Conservation (phyloP, 2,113 vertebrate genomes). For the Sorex araneus region DNA sequence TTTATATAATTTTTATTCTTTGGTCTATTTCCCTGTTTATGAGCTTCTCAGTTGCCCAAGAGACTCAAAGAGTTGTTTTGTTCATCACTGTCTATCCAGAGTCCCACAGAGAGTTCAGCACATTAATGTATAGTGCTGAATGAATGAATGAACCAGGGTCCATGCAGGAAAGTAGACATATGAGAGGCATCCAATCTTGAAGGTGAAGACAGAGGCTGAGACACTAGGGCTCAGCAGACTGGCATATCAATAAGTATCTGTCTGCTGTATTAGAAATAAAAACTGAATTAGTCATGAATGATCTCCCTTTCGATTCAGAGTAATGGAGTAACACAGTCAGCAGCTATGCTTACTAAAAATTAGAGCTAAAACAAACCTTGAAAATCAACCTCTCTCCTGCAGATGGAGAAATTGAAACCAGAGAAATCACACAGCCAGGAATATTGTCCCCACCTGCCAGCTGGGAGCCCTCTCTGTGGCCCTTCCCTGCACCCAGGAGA, state of each 20-base stretch:
- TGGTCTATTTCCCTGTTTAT: neutral
- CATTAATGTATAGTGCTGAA: neutral
- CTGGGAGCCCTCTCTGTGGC: neutral
- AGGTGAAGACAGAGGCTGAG: neutral
- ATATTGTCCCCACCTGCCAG: neutral
- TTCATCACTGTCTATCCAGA: neutral
- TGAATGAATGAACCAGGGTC: neutral
- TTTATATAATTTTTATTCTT: neutral
- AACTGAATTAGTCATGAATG: neutral
- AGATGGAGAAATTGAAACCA: conserved; percentile 15
- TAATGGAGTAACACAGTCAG: neutral
- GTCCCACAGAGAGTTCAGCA: neutral
- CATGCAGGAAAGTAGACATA: neutral
- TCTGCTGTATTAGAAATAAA: neutral
- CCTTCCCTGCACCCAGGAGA: neutral
- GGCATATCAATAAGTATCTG: neutral
- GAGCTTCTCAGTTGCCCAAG: neutral
- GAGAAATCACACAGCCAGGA: neutral
- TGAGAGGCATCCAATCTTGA: neutral
- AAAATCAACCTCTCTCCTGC: conserved; percentile 7
- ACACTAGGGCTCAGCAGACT: neutral
- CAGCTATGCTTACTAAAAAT: conserved; percentile 30
- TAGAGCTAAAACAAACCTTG: conserved; percentile 4
- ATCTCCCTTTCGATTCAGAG: conserved; percentile 58
- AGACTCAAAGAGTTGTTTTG: neutral